Conservation (phyloP, 2,113 vertebrate species). For the cattle (Bos taurus) region ARS-UCD2.0 NC_037329.1:13043001-13043500, state of each 20-base stretch:
- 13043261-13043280: fast-evolving
- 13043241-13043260: neutral
- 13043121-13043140: neutral
- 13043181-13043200: neutral
- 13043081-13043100: neutral
- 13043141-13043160: neutral
- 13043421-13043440: neutral
- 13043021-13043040: fast-evolving
- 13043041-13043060: neutral
- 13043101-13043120: neutral
- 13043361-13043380: neutral
- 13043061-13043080: neutral
- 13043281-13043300: neutral
- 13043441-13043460: neutral
- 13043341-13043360: neutral
- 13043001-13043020: neutral
- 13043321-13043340: neutral
- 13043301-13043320: neutral
- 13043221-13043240: neutral
- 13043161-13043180: neutral
- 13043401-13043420: neutral
- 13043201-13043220: neutral
- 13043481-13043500: neutral
- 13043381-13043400: neutral
- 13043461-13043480: neutral